phyloP scores from a whole-genome alignment of 2,888 invertebrate species.

The Drosophila pseudotalamancana region DNA sequence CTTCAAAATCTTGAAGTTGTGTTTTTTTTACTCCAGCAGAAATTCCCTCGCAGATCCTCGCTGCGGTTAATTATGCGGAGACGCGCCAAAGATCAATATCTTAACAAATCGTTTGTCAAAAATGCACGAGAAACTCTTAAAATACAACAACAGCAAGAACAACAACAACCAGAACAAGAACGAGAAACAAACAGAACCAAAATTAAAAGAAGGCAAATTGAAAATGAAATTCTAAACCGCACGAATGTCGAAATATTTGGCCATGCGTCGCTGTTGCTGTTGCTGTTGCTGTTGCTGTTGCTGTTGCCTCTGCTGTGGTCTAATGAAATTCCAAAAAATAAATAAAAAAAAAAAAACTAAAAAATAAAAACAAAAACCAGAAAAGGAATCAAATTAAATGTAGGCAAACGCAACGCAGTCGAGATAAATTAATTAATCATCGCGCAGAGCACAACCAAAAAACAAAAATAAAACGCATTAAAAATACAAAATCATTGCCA shows the following conservation, averaged over 20 bases:
- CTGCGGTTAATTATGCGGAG: conserved; percentile 69
- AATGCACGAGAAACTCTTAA: conserved; percentile 42
- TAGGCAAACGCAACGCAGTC: conserved; percentile 63
- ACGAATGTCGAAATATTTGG: conserved; percentile 76
- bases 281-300: conserved; percentile 29
- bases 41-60: conserved; percentile 16
- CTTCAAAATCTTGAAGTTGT: conserved; percentile 49
- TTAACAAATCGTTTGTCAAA: conserved; percentile 79
- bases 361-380: conserved; percentile 42
- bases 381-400: conserved; percentile 73
- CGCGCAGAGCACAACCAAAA: conserved; percentile 40
- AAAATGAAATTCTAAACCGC: conserved; percentile 79
- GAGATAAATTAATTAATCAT: conserved; percentile 77
- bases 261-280: conserved; percentile 30
- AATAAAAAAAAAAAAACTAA: conserved; percentile 58
- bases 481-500: conserved; percentile 71
- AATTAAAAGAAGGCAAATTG: conserved; percentile 49
- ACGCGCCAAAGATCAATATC: conserved; percentile 77
- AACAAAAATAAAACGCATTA: conserved; percentile 9
- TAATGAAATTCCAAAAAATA: conserved; percentile 72
- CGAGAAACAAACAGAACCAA: neutral
- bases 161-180: neutral
- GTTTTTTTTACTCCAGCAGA: conserved; percentile 7
- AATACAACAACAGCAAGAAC: conserved; percentile 13
- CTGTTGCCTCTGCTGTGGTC: conserved; percentile 37